Evolutionary conservation across 2,113 vertebrate genomes (phyloP).

Genomic region (Esox niger): DNA sequence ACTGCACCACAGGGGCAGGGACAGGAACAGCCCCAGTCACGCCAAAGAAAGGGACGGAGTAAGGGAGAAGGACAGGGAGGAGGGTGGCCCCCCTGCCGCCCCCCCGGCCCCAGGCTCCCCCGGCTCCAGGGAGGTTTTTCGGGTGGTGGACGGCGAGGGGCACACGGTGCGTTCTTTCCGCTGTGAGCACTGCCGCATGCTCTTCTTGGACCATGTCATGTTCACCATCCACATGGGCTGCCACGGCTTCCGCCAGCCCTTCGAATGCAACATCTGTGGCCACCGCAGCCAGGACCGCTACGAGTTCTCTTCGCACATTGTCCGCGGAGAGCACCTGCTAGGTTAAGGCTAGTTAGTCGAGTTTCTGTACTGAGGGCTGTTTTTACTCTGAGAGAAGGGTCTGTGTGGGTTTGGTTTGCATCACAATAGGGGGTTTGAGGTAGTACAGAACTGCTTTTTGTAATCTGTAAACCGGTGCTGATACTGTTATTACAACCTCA

Average conservation of each 20-base stretch:
- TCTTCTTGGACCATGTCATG: conserved; percentile 98
- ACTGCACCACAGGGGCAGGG: conserved; percentile 44
- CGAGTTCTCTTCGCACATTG: conserved; percentile 97
- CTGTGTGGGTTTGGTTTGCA: conserved; percentile 66
- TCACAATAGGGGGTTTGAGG: not conserved
- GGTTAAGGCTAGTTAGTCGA: conserved; percentile 65
- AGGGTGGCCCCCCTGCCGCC: conserved; percentile 30
- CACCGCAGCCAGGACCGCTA: conserved; percentile 96
- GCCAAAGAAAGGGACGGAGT: conserved; percentile 85
- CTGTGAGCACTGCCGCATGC: conserved; percentile 95
- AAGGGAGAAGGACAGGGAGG: conserved; percentile 70
- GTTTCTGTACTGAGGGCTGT: conserved; percentile 21
- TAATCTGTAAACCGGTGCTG: conserved; percentile 20
- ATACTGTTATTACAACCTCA: conserved; percentile 12
- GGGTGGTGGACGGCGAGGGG: conserved; percentile 88
- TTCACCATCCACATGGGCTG: conserved; percentile 99
- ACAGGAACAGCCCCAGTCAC: conserved; percentile 77
- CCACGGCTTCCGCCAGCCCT: conserved; percentile 96
- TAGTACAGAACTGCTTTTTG: conserved; percentile 8
- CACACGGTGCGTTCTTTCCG: conserved; percentile 87
- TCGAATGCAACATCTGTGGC: conserved; percentile 98
- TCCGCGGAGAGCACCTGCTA: conserved; percentile 91
- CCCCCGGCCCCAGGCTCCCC: conserved; percentile 51
- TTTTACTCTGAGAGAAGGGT: conserved; percentile 40
- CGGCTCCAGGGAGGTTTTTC: conserved; percentile 77